phyloP scores from a whole-genome alignment of 2,797 vertebrate genomes.

The Malurus leucopterus region DNA sequence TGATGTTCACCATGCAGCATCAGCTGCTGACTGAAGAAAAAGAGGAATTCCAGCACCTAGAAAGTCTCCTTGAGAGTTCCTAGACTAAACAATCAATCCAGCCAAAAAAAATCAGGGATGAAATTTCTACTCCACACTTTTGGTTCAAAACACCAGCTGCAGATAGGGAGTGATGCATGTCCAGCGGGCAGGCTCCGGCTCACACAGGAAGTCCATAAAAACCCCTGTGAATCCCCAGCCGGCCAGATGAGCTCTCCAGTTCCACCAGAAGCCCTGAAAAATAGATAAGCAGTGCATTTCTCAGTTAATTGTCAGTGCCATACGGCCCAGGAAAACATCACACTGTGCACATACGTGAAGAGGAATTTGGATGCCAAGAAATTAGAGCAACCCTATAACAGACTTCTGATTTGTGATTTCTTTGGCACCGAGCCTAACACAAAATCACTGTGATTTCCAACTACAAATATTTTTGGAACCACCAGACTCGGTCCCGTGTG shows the following conservation, averaged over 20 bases:
- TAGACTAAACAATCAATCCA: slow-evolving; percentile 64
- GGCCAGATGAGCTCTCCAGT: neutral
- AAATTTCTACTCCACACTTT: slow-evolving; percentile 50
- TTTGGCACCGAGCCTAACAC: slow-evolving; percentile 56
- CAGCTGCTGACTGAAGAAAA: slow-evolving; percentile 58
- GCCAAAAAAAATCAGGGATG: slow-evolving; percentile 61
- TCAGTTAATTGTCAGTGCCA: neutral
- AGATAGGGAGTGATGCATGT: neutral
- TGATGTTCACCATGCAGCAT: slow-evolving; percentile 50
- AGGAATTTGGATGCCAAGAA: slow-evolving; percentile 26
- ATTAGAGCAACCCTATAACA: slow-evolving; percentile 22
- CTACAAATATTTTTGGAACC: slow-evolving; percentile 65
- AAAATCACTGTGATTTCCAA: slow-evolving; percentile 65
- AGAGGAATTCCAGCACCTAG: slow-evolving; percentile 61
- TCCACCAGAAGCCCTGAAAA: slow-evolving; percentile 16
- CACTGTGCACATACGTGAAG: neutral
- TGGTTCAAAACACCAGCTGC: slow-evolving; percentile 42
- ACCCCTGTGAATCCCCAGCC: neutral
- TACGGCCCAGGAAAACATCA: slow-evolving; percentile 4
- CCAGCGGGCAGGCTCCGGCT: neutral
- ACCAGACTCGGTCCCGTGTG: slow-evolving; percentile 46
- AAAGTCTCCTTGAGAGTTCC: slow-evolving; percentile 47
- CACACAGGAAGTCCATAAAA: slow-evolving; percentile 6
- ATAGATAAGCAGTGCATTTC: slow-evolving; percentile 2
- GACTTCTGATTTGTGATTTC: slow-evolving; percentile 60